A percentile compares a stretch with the other conserved stretches of the same genome.
Evolutionary conservation across 2,888 invertebrate species (phyloP).

Genomic region (Polyploca ridens): DNA sequence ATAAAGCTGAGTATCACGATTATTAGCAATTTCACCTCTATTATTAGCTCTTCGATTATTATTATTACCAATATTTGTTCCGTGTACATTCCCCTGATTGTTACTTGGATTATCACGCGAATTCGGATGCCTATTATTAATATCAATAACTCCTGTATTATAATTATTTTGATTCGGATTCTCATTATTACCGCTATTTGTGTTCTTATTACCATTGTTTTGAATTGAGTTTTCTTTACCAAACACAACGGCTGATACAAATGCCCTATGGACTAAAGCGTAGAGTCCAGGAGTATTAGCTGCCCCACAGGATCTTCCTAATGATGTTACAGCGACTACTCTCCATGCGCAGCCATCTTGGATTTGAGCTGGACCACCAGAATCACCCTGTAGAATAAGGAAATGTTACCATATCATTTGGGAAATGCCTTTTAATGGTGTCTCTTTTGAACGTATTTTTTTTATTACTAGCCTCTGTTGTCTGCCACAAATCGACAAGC

Average conservation of each 20-base stretch:
- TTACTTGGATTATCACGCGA: background rate
- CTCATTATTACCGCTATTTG: constrained; percentile 9
- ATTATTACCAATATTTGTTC: background rate
- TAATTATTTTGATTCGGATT: background rate
- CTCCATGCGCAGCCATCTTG: constrained; percentile 74
- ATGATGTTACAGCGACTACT: constrained; percentile 70
- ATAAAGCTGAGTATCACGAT: background rate
- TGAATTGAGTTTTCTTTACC: constrained; percentile 17
- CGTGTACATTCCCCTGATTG: background rate
- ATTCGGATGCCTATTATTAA: background rate
- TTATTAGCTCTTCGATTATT: too few relatives aligned
- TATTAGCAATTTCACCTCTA: constrained; percentile 2
- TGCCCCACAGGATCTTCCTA: constrained; percentile 71
- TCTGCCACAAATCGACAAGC: too few relatives aligned
- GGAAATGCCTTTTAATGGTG: too few relatives aligned
- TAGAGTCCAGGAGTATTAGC: constrained; percentile 71
- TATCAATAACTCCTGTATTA: background rate
- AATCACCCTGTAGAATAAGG: constrained; percentile 64
- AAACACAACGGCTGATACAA: constrained; percentile 46
- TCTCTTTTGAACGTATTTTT: too few relatives aligned
- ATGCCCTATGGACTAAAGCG: constrained; percentile 52
- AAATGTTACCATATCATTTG: too few relatives aligned
- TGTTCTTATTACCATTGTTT: constrained; percentile 9
- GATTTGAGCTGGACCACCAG: constrained; percentile 73
- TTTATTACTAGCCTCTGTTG: too few relatives aligned